These are phyloP conservation scores for Thalassarche chlororhynchos DNA, from an alignment of 2,113 vertebrate species.

Conservation along the genomic window DNA sequence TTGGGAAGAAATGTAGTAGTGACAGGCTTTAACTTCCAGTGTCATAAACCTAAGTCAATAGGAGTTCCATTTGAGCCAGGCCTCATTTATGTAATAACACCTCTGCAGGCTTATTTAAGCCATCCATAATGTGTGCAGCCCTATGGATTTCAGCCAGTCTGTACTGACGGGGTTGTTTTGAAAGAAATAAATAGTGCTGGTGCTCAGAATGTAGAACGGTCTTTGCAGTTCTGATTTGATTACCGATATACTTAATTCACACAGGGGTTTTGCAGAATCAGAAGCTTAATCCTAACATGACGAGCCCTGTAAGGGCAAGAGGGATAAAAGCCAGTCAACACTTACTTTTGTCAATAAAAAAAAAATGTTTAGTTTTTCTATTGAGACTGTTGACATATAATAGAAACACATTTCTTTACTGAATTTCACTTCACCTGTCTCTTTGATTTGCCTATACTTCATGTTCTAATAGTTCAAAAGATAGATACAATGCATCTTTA, in stretches of 20 bases:
- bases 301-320: background rate
- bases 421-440: background rate
- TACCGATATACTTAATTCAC: background rate
- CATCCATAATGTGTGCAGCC: background rate
- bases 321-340: background rate
- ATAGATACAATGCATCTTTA: background rate
- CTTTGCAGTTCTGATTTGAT: background rate
- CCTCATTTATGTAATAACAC: background rate
- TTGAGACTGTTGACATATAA: background rate
- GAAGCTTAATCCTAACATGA: background rate
- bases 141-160: background rate
- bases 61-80: background rate
- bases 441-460: background rate
- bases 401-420: background rate
- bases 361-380: rapidly evolving
- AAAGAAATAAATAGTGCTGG: background rate
- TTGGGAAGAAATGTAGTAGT: background rate
- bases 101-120: background rate
- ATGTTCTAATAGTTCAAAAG: background rate
- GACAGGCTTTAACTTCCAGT: background rate
- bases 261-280: background rate
- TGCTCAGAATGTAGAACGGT: background rate
- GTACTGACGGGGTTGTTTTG: background rate
- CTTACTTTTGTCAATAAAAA: background rate
- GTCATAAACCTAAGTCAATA: background rate